phyloP scores from a whole-genome alignment of 2,888 invertebrate genomes.

The Pseudococcus longispinus region DNA sequence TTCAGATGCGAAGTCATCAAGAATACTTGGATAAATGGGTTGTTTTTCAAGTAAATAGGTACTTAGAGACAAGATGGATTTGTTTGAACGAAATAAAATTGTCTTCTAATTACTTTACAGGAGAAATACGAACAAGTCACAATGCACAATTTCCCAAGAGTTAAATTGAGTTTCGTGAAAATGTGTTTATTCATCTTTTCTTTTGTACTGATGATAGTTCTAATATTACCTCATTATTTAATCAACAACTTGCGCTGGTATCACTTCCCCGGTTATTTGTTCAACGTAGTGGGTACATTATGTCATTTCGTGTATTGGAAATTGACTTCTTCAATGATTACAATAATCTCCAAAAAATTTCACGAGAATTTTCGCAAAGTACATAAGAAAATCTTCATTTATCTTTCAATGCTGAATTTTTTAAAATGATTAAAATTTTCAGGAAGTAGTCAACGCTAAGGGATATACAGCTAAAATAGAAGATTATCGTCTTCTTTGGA shows the following conservation, averaged over 20 bases:
- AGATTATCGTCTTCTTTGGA: constrained; percentile 47
- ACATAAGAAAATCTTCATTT: neutral
- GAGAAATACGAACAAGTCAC: constrained; percentile 39
- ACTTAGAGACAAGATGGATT: neutral
- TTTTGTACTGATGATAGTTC: neutral
- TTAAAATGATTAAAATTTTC: neutral
- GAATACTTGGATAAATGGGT: constrained; percentile 44
- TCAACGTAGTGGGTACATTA: neutral
- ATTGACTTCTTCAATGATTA: constrained; percentile 1
- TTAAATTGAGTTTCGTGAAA: neutral
- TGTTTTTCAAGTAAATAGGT: constrained; percentile 33
- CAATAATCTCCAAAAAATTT: constrained; percentile 38
- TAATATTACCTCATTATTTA: constrained; percentile 31
- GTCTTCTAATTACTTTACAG: neutral
- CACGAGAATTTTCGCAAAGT: constrained; percentile 41
- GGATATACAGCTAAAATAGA: constrained; percentile 43
- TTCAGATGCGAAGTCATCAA: constrained; percentile 28
- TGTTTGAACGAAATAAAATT: no score
- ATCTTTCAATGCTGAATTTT: neutral
- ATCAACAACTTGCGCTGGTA: constrained; percentile 35
- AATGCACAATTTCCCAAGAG: neutral
- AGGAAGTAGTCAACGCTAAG: constrained; percentile 25
- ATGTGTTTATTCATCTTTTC: neutral
- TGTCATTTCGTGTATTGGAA: constrained; percentile 38
- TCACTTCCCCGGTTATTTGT: constrained; percentile 33